These are phyloP conservation scores for Ophion ellenae DNA, from an alignment of 2,888 invertebrate genomes.

Conservation along the genomic window DNA sequence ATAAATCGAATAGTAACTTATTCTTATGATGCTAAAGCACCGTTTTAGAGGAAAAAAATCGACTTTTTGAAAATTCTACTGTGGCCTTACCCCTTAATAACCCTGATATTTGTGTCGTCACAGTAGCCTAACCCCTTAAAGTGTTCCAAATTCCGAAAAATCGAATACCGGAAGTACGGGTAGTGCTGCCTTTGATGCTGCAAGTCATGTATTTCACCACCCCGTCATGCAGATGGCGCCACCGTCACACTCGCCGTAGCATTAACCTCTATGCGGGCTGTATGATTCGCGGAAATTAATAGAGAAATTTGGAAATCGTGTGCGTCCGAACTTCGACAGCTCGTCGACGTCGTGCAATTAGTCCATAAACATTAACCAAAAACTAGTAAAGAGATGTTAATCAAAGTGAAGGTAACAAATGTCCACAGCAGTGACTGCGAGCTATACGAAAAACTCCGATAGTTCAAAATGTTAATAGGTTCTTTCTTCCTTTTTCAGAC, in stretches of 20 bases:
- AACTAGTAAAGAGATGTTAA: slow-evolving; percentile 87
- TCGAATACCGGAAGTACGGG: neutral
- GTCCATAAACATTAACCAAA: slow-evolving; percentile 64
- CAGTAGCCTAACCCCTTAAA: too few species aligned
- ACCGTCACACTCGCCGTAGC: neutral
- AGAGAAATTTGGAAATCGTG: slow-evolving; percentile 32
- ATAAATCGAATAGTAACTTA: too few species aligned
- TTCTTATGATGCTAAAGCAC: too few species aligned
- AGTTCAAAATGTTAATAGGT: slow-evolving; percentile 49
- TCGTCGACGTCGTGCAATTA: slow-evolving; percentile 59
- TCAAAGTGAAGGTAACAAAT: slow-evolving; percentile 90
- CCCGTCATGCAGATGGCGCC: slow-evolving; percentile 11
- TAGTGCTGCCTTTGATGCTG: too few species aligned
- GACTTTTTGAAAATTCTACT: too few species aligned
- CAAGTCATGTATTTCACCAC: neutral
- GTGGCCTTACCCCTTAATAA: too few species aligned
- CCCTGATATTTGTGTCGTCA: too few species aligned
- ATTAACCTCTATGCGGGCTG: slow-evolving; percentile 10
- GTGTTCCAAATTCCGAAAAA: neutral
- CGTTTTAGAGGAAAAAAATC: too few species aligned
- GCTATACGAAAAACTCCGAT: neutral
- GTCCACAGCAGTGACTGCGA: slow-evolving; percentile 51
- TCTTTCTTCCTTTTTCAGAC: slow-evolving; percentile 86
- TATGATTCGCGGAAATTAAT: slow-evolving; percentile 19
- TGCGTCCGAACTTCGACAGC: slow-evolving; percentile 59